phyloP scores from a whole-genome alignment of 53 echinoderm and acorn worm genomes.

The Glandiceps talaboti region DNA sequence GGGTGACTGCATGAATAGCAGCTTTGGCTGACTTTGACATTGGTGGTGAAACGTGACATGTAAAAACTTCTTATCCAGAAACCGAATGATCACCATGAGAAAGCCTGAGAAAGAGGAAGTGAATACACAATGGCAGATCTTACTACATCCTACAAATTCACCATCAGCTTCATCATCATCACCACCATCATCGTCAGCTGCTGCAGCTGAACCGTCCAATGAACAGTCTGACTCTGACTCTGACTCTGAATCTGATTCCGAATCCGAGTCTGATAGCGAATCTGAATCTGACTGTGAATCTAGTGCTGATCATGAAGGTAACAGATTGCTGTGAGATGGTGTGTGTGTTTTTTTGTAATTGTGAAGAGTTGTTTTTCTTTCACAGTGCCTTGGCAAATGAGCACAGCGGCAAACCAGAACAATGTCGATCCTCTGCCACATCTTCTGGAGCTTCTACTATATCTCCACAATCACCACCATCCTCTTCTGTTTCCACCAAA shows the following conservation, averaged over 20 bases:
- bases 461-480: slow-evolving; percentile 25
- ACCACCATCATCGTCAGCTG: no score
- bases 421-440: not conserved
- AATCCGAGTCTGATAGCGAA: not conserved
- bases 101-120: not conserved
- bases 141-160: not conserved
- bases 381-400: not conserved
- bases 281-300: not conserved
- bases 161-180: no score
- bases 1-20: no score
- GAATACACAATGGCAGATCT: not conserved
- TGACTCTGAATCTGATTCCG: not conserved
- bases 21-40: not conserved
- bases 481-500: slow-evolving; percentile 14
- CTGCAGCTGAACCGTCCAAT: not conserved
- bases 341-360: no score
- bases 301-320: not conserved
- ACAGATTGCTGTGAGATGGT: no score
- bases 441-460: not conserved
- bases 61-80: not conserved
- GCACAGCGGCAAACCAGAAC: not conserved
- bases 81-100: not conserved
- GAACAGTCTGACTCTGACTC: not conserved
- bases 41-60: not conserved
- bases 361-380: not conserved